Percentiles rank a stretch among this genome's conserved stretches.
phyloP scores from a whole-genome alignment of 2,888 invertebrate species.

The Dicranocentrus wangi region DNA sequence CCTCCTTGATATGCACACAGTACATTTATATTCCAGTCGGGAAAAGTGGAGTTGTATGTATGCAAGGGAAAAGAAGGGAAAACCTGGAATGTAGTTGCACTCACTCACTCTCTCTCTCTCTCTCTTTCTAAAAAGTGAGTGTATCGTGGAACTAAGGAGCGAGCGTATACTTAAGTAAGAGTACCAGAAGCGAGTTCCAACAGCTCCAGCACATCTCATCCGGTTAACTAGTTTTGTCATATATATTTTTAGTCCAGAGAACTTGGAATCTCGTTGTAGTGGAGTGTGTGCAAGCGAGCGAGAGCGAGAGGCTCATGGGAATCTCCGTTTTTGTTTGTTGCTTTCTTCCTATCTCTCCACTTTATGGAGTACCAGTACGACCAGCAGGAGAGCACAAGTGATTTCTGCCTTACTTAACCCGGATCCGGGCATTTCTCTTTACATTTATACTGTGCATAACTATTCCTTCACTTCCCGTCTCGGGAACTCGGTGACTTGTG shows the following conservation, averaged over 20 bases:
- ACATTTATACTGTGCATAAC: no score
- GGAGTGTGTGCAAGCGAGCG: not conserved
- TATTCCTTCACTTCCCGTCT: no score
- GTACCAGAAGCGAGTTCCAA: not conserved
- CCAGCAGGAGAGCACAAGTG: constrained; percentile 3
- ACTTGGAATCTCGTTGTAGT: no score
- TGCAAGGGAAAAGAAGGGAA: not conserved
- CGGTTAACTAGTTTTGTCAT: constrained; percentile 6
- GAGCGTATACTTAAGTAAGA: constrained; percentile 3
- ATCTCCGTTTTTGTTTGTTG: constrained; percentile 11
- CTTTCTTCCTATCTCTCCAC: not conserved
- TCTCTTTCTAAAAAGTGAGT: no score
- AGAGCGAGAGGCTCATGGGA: constrained; percentile 27
- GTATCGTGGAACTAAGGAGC: not conserved
- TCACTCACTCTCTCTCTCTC: no score
- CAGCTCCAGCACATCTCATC: not conserved
- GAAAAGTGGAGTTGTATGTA: constrained; percentile 19
- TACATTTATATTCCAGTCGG: no score
- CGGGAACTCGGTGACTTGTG: no score
- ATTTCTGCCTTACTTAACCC: constrained; percentile 33
- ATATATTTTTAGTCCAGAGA: no score
- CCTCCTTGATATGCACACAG: not conserved
- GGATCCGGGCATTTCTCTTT: constrained; percentile 36
- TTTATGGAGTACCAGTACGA: not conserved
- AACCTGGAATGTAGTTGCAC: no score